Base-by-base conservation (phyloP, 2,888 invertebrate genomes). In the Galerucella calmariensis region DNA sequence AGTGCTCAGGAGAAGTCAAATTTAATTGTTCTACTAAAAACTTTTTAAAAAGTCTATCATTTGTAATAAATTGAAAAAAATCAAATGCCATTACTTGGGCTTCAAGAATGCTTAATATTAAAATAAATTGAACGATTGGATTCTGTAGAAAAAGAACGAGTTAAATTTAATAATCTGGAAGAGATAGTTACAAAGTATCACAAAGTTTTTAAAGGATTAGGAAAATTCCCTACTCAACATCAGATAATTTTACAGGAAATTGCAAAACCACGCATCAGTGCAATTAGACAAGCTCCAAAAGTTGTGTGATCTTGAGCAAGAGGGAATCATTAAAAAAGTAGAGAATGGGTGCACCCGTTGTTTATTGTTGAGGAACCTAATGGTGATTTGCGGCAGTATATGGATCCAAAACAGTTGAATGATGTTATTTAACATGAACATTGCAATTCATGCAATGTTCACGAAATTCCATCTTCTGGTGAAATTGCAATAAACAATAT, bases 301-400 rank as follows among this genome's bases (percentile, higher is more conserved):
- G 48, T 48, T 48, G 14, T 2, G 48, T 48, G 48, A 48, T 48
- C 48, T 48, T 48, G 48, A 48, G 48, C 48, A 48, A 12, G 48
- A 48, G 10, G 6, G 48, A 48, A 48, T 48, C 48, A 48, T 48
- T 71, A 11, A 63, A 71, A 16, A 41, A 63, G 63, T 2, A 71
- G 41, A 11, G 71, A 65, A 16, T 77, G 75, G 75, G 58, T 77
- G 12, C 66, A 77, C 48, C 75, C 73, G 14, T 27, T 75, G n/a
- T 75, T 75, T 0, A 74, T 75, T n/a, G 74, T 77, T 2, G 74
- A 75, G 58, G 72, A 75, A 67, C 48, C 66, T 11, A 75, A 75
- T 69, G 62, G 69, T 48, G 74, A 77, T 58, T 41, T 77, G n/a
- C 27, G 75, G 12, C 20, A 74, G 1, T 75, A 73, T 71, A 46